Conservation (phyloP, 2,888 invertebrate species). For the Ophioninae sp. region DNA sequence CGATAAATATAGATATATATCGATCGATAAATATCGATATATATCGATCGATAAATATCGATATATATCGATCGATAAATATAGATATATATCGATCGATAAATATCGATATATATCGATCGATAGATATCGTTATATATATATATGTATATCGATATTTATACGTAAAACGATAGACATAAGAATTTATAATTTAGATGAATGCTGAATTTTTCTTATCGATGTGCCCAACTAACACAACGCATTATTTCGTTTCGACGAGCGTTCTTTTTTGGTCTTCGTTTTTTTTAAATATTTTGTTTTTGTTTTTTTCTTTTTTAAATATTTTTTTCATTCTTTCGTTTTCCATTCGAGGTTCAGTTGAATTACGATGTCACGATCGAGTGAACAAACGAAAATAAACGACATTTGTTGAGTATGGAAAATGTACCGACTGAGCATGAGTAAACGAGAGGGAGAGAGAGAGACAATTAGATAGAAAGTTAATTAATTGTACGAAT, state of each 20-base stretch:
- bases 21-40: not conserved
- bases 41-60: not conserved
- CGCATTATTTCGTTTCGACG: conserved; percentile 27
- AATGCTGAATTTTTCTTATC: conserved; percentile 72
- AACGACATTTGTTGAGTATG: conserved; percentile 49
- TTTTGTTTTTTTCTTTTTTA: not conserved
- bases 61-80: conserved; percentile 71
- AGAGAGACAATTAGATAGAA: conserved; percentile 39
- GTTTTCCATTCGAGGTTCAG: conserved; percentile 21
- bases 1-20: conserved; percentile 56
- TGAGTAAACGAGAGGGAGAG: conserved; percentile 53
- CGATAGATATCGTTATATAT: conserved; percentile 73
- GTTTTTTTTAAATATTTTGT: conserved; percentile 3
- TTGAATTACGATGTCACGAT: conserved; percentile 28
- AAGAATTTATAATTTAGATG: conserved; percentile 70
- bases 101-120: conserved; percentile 74
- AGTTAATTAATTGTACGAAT: conserved; percentile 23
- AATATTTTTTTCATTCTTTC: conserved; percentile 18
- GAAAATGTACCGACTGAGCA: conserved; percentile 13
- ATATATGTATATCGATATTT: conserved; percentile 67
- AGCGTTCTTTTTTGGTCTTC: conserved; percentile 24
- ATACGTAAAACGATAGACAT: conserved; percentile 69
- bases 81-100: conserved; percentile 72
- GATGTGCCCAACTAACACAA: conserved; percentile 71
- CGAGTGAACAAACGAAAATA: conserved; percentile 41